Evolutionary conservation across 2,113 vertebrate species (phyloP).

Genomic region (Gavia stellata): DNA sequence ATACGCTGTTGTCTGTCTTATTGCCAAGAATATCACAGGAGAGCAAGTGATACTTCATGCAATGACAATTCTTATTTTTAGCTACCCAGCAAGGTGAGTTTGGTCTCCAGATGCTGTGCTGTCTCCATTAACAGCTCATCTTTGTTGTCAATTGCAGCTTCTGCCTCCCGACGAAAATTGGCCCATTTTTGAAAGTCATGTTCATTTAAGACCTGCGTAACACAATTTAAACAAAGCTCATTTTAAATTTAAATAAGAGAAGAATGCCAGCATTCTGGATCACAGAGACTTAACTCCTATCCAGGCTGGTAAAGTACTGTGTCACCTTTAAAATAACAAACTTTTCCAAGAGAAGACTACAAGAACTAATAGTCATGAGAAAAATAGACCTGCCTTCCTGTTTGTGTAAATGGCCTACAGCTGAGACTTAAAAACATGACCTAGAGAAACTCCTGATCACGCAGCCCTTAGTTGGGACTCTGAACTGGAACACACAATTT

Average conservation of each 20-base stretch:
- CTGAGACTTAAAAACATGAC: not conserved
- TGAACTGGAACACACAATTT: not conserved
- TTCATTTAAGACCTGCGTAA: constrained; percentile 80
- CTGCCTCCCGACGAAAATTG: constrained; percentile 78
- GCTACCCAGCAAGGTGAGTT: constrained; percentile 82
- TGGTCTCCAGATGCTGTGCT: constrained; percentile 76
- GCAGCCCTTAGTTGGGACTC: not conserved
- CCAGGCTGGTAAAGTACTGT: not conserved
- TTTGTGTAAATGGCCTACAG: not conserved
- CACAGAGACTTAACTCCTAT: not conserved
- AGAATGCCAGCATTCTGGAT: not conserved
- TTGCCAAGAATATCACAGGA: constrained; percentile 1
- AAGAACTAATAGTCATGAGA: not conserved
- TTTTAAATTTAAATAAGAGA: not conserved
- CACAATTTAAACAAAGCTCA: not conserved
- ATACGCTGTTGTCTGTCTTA: not conserved
- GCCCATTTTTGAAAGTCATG: constrained; percentile 82
- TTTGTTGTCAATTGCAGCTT: constrained; percentile 79
- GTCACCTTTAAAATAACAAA: not conserved
- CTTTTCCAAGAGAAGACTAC: not conserved
- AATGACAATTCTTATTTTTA: constrained; percentile 50
- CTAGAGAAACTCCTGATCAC: not conserved
- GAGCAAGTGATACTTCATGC: not conserved
- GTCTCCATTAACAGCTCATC: constrained; percentile 81
- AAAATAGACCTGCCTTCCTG: not conserved